phyloP scores from a whole-genome alignment of 2,113 vertebrate genomes.

The Centrocercus urophasianus region DNA sequence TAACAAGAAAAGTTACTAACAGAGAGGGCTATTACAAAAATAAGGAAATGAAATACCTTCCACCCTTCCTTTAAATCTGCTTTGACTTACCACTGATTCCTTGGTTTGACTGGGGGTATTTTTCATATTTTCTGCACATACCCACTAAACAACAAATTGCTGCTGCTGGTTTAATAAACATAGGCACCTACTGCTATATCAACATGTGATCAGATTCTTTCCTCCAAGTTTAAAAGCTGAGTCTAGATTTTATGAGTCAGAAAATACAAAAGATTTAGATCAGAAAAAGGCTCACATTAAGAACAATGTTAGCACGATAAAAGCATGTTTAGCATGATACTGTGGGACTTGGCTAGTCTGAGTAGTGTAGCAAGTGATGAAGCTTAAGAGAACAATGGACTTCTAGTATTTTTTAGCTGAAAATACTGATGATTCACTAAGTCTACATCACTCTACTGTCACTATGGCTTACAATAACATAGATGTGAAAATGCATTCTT shows the following conservation, averaged over 20 bases:
- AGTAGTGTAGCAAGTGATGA: not conserved
- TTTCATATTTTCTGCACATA: not conserved
- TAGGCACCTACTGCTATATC: not conserved
- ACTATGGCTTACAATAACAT: not conserved
- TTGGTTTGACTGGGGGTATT: not conserved
- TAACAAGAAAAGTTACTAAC: conserved; percentile 43
- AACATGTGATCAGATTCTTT: not conserved
- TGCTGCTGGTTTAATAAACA: not conserved
- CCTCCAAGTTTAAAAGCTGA: conserved; percentile 3
- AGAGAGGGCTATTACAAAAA: conserved; percentile 46
- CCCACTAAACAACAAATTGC: not conserved
- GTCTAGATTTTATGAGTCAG: not conserved
- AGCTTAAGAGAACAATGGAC: not conserved
- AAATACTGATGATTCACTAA: not conserved
- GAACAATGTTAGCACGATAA: not conserved
- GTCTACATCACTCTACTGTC: not conserved
- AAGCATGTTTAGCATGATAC: not conserved
- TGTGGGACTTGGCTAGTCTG: not conserved
- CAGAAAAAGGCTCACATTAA: not conserved
- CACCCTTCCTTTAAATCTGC: conserved; percentile 59
- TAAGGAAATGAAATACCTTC: conserved; percentile 38
- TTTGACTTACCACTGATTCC: not conserved
- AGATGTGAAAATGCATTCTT: not conserved
- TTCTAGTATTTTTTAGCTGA: not conserved
- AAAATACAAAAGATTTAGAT: not conserved